A percentile compares a stretch with the other conserved stretches of the same genome.
Conservation (phyloP, 2,797 vertebrate genomes). For the Chiroxiphia lanceolata region DNA sequence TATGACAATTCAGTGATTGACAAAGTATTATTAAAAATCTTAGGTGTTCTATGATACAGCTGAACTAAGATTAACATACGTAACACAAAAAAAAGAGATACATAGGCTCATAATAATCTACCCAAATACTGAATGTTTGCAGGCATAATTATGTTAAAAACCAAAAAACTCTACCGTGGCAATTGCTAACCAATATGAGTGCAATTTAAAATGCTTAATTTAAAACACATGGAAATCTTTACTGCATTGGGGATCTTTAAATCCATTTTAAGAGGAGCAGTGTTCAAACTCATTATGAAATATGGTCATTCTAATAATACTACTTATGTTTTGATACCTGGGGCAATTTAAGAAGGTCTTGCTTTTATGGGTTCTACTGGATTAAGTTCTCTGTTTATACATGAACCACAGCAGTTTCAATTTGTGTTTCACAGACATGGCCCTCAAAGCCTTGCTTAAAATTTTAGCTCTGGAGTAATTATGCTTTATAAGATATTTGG, state of each 20-base stretch:
- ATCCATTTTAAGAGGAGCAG: neutral
- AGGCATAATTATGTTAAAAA: slow-evolving; percentile 17
- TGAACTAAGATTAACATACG: slow-evolving; percentile 6
- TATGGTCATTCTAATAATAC: neutral
- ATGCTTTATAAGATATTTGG: slow-evolving; percentile 62
- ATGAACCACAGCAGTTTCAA: slow-evolving; percentile 42
- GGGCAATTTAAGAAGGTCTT: neutral
- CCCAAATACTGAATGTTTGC: slow-evolving; percentile 13
- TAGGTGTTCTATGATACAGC: neutral
- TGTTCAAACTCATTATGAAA: neutral
- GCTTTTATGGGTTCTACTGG: neutral
- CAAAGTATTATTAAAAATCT: slow-evolving; percentile 19
- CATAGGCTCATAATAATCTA: neutral
- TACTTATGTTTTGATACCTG: slow-evolving; percentile 2
- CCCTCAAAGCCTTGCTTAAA: slow-evolving; percentile 50
- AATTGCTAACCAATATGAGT: slow-evolving; percentile 57
- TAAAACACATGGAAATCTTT: slow-evolving; percentile 48
- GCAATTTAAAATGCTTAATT: slow-evolving; percentile 55
- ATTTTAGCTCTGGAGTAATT: slow-evolving; percentile 70
- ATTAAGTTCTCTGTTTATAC: slow-evolving; percentile 50
- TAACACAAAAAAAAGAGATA: slow-evolving; percentile 3
- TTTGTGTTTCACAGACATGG: slow-evolving; percentile 50
- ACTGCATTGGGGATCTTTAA: neutral
- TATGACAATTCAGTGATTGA: neutral
- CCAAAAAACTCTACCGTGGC: neutral